These are phyloP conservation scores for Drosophila sucinea DNA, from an alignment of 1,140 invertebrate species.

Conservation along the genomic window DNA sequence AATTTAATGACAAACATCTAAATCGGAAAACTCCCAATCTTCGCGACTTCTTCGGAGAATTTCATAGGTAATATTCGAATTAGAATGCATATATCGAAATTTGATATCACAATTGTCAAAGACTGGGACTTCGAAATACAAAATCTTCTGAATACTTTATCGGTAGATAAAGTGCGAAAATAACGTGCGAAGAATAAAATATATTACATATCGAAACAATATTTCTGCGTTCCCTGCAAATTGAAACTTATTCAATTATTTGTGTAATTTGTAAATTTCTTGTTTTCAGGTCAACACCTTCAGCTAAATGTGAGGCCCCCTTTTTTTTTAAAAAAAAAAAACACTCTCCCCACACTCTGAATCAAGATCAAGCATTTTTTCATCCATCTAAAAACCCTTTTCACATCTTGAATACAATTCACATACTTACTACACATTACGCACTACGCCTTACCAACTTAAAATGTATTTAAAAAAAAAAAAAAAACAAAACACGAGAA, in stretches of 20 bases:
- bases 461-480: constrained; percentile 65
- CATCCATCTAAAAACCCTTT: constrained; percentile 46
- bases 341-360: constrained; percentile 7
- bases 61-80: too few species aligned
- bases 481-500: constrained; percentile 29
- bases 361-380: constrained; percentile 52
- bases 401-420: constrained; percentile 72
- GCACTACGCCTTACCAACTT: constrained; percentile 58
- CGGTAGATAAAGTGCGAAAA: too few species aligned
- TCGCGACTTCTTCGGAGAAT: too few species aligned
- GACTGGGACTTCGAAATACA: too few species aligned
- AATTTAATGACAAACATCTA: too few species aligned
- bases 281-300: constrained; percentile 73
- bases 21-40: too few species aligned
- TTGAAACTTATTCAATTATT: neutral
- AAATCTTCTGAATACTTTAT: too few species aligned
- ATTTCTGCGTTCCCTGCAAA: neutral
- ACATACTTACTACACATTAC: constrained; percentile 35
- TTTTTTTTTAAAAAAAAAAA: neutral
- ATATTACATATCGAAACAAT: neutral
- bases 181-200: too few species aligned
- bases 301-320: constrained; percentile 50
- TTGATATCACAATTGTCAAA: too few species aligned
- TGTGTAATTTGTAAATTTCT: neutral
- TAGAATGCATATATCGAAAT: too few species aligned